These are phyloP conservation scores for Conomelus anceps DNA, from an alignment of 2,888 invertebrate genomes.

Conservation along the genomic window DNA sequence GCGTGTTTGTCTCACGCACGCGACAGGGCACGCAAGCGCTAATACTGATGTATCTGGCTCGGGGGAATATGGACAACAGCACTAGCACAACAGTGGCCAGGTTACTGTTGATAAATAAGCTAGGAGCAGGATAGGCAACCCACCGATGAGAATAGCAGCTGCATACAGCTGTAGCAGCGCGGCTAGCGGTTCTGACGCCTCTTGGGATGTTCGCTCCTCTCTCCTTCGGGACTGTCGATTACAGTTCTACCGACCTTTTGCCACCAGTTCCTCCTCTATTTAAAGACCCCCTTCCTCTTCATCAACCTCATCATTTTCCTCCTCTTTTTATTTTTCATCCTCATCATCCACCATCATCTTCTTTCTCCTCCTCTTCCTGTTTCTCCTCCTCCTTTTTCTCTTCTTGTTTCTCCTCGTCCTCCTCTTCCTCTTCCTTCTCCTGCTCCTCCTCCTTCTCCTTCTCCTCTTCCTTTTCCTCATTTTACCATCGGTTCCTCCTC, in stretches of 20 bases:
- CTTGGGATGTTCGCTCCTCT: background rate
- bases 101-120: background rate
- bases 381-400: background rate
- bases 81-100: background rate
- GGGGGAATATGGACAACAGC: background rate
- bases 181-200: background rate
- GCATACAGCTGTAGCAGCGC: no score
- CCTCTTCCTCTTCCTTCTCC: background rate
- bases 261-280: background rate
- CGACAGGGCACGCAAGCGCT: background rate
- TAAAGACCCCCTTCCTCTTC: background rate
- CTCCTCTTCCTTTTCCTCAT: no score
- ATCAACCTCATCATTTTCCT: no score
- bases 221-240: background rate
- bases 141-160: background rate
- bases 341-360: background rate
- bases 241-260: background rate
- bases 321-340: background rate
- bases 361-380: background rate
- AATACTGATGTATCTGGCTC: background rate
- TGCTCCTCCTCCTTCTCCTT: background rate
- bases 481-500: no score
- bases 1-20: background rate
- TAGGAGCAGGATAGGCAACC: background rate
- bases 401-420: no score